Conservation (phyloP, 2,797 vertebrate genomes). For the Gephyroberyx darwinii region DNA sequence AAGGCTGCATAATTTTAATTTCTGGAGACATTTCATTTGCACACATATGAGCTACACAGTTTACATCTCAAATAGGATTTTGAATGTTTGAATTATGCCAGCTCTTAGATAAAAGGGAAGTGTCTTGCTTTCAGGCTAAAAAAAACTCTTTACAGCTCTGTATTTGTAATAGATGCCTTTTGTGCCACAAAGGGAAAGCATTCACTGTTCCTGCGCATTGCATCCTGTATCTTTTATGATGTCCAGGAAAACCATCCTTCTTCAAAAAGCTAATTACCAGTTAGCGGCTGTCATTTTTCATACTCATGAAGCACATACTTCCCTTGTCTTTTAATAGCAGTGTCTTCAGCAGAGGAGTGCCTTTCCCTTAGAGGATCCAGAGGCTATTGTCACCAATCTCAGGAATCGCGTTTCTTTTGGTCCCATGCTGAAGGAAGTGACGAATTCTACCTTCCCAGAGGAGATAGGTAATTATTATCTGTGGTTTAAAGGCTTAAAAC, state of each 20-base stretch:
- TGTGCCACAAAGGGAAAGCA: constrained; percentile 19
- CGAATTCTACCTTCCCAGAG: constrained; percentile 60
- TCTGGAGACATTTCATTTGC: constrained; percentile 1
- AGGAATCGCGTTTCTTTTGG: constrained; percentile 75
- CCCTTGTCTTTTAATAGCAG: constrained; percentile 49
- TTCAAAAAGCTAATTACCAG: constrained; percentile 48
- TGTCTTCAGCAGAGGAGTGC: constrained; percentile 57
- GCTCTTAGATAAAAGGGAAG: constrained; percentile 21
- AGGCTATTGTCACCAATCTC: constrained; percentile 54
- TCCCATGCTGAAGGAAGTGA: constrained; percentile 69
- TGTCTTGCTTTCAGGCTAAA: constrained; percentile 20
- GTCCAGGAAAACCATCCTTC: constrained; percentile 32
- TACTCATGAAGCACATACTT: constrained; percentile 20
- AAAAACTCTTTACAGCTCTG: constrained; percentile 12
- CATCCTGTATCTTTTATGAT: constrained; percentile 26
- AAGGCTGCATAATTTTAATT: neutral
- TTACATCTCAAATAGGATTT: neutral
- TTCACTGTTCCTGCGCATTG: constrained; percentile 15
- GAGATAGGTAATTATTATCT: constrained; percentile 72
- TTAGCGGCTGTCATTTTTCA: constrained; percentile 48
- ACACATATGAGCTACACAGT: constrained; percentile 5
- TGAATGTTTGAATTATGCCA: constrained; percentile 26
- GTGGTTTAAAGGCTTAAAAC: constrained; percentile 59
- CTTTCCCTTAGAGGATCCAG: constrained; percentile 39
- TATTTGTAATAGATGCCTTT: constrained; percentile 28